Conservation (phyloP, 2,888 invertebrate species). For the Drosophila pegasa region DNA sequence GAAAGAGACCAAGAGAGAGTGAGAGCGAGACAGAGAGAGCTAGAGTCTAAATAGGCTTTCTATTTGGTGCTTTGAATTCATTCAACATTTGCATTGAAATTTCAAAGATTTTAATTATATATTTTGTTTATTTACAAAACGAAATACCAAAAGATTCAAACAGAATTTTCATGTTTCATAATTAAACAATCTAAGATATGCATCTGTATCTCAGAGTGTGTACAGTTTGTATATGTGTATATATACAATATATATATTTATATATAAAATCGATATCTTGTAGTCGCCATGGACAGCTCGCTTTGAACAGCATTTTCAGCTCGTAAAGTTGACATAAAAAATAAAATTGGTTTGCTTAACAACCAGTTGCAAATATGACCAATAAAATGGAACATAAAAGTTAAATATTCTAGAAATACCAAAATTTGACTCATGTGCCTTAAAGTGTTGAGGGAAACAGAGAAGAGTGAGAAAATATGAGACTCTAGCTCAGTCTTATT, state of each 20-base stretch:
- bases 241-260: background rate
- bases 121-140: constrained; percentile 12
- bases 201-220: background rate
- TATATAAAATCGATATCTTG: background rate
- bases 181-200: background rate
- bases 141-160: background rate
- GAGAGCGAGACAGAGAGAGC: background rate
- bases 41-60: background rate
- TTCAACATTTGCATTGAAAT: constrained; percentile 20
- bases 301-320: constrained; percentile 2
- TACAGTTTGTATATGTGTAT: background rate
- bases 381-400: constrained; percentile 12
- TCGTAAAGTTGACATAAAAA: constrained; percentile 23
- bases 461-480: too few relatives aligned
- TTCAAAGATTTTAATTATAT: constrained; percentile 4
- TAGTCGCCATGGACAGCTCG: background rate
- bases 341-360: constrained; percentile 18
- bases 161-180: background rate
- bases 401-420: constrained; percentile 5
- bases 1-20: background rate
- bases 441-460: background rate
- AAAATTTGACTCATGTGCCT: background rate
- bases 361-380: background rate
- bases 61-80: constrained; percentile 15
- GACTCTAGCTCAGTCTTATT: too few relatives aligned